phyloP scores from a whole-genome alignment of 1,140 invertebrate genomes.

The Drosophila burlai region DNA sequence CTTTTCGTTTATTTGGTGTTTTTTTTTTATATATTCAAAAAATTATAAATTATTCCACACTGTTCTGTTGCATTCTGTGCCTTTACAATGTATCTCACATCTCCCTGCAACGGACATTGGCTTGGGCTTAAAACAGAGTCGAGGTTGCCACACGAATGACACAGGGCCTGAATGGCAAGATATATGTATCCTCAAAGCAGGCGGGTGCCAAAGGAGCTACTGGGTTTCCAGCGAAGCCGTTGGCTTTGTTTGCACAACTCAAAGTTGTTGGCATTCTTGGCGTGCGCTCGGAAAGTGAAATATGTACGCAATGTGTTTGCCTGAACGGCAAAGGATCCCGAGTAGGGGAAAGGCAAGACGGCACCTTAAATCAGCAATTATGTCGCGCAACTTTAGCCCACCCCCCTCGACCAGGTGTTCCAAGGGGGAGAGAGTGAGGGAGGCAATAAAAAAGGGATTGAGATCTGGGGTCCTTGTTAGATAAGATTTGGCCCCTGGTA shows the following conservation, averaged over 20 bases:
- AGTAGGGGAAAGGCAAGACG: not conserved
- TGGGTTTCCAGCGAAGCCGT: constrained; percentile 11
- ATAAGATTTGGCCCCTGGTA: constrained; percentile 48
- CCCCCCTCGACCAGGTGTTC: constrained; percentile 15
- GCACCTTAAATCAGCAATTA: constrained; percentile 68
- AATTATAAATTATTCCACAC: not conserved
- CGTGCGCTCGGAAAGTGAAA: constrained; percentile 51
- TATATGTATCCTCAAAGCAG: constrained; percentile 12
- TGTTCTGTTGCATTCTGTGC: constrained; percentile 40
- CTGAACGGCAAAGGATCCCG: constrained; percentile 26
- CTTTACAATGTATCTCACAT: constrained; percentile 12
- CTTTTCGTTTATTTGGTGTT: not conserved
- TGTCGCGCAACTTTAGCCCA: constrained; percentile 53
- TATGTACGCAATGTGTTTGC: constrained; percentile 61
- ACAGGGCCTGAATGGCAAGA: constrained; percentile 18
- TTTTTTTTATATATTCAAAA: not conserved
- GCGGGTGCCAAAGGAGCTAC: not conserved
- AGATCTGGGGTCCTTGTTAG: constrained; percentile 44
- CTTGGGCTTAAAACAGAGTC: constrained; percentile 33
- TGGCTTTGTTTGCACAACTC: constrained; percentile 49
- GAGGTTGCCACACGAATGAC: constrained; percentile 49
- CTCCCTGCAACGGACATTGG: constrained; percentile 33
- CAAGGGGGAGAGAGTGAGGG: not conserved
- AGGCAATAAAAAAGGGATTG: constrained; percentile 58
- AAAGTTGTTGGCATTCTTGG: constrained; percentile 61